phyloP scores from a whole-genome alignment of 2,797 vertebrate species.

The Gymnothorax reevesii region DNA sequence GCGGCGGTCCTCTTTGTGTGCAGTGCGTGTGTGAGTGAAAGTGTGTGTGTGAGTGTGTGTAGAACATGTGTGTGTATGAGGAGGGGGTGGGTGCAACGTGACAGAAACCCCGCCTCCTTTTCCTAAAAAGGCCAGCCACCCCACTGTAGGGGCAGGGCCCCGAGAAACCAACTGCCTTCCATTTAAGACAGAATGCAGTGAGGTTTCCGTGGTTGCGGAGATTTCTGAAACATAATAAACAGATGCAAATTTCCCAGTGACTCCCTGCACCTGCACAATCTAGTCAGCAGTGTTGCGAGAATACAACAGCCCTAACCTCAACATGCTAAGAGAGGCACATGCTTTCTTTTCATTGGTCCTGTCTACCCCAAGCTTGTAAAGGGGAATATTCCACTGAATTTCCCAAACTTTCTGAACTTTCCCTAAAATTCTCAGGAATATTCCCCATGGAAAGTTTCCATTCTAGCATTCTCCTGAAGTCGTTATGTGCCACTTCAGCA shows the following conservation, averaged over 20 bases:
- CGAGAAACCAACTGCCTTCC: not conserved
- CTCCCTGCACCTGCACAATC: not conserved
- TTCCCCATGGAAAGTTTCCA: too few species aligned
- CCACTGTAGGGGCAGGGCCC: not conserved
- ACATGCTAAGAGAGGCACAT: not conserved
- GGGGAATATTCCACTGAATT: too few species aligned
- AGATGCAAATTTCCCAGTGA: not conserved
- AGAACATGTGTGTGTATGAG: not conserved
- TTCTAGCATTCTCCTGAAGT: too few species aligned
- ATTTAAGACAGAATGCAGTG: conserved; percentile 4
- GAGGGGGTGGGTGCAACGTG: not conserved
- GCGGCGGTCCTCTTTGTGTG: conserved; percentile 42
- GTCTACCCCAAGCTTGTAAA: not conserved
- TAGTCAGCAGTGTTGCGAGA: not conserved
- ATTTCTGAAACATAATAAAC: not conserved
- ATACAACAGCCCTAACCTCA: not conserved
- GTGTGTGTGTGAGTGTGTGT: not conserved
- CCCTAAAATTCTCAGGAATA: too few species aligned
- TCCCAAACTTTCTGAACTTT: too few species aligned
- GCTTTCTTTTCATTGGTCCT: not conserved
- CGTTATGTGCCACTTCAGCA: too few species aligned
- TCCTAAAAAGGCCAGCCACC: not conserved
- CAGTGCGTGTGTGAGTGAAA: not conserved
- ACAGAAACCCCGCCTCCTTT: not conserved
- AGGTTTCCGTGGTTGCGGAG: not conserved